Conservation (phyloP, 2,113 vertebrate species). For the Cynocephalus volans region DNA sequence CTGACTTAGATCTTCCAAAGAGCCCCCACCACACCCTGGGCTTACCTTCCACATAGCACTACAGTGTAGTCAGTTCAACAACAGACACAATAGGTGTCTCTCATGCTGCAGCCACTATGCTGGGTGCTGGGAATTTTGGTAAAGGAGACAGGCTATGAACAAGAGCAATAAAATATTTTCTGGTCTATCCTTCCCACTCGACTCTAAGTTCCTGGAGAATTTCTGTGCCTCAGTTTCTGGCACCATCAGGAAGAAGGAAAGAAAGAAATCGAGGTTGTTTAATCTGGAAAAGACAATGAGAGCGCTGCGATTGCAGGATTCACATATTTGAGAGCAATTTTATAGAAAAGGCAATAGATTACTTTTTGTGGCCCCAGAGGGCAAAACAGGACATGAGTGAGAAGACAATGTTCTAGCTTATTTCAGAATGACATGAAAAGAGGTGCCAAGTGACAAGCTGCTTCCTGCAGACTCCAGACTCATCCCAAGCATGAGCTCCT, state of each 20-base stretch:
- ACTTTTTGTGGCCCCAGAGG: not conserved
- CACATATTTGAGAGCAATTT: not conserved
- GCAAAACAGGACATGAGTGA: not conserved
- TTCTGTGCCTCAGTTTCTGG: not conserved
- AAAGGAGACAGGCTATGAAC: not conserved
- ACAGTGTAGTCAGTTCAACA: not conserved
- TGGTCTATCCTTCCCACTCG: not conserved
- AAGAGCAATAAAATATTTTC: not conserved
- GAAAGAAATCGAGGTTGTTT: not conserved
- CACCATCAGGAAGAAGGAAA: not conserved
- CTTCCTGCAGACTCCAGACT: not conserved
- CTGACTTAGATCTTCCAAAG: not conserved
- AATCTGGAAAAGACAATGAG: not conserved
- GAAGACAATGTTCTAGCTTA: not conserved
- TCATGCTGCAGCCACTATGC: not conserved
- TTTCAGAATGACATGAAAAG: not conserved
- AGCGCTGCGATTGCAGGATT: not conserved
- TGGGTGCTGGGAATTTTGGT: not conserved
- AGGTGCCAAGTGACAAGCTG: too few species aligned
- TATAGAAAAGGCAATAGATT: not conserved
- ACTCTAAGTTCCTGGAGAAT: not conserved
- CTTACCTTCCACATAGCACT: not conserved
- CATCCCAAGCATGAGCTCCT: fast-evolving
- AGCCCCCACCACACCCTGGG: not conserved
- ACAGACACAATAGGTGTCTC: not conserved